Base-by-base conservation (phyloP, 2,888 invertebrate genomes). In the Amphipoea lucens region DNA sequence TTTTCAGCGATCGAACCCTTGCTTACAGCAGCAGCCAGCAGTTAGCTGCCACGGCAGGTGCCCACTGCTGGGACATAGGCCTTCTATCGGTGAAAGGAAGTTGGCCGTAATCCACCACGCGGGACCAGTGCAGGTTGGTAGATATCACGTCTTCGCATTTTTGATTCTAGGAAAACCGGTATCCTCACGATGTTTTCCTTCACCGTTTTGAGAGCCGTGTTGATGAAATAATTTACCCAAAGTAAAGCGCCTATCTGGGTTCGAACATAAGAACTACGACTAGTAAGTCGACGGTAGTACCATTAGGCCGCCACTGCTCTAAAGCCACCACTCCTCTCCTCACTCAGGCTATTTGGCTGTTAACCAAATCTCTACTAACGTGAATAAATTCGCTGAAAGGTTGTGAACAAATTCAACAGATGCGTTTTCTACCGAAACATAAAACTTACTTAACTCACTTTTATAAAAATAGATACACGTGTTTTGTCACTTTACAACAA, bases 401-500 rank as follows among this genome's bases (percentile, higher is more conserved):
- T n/a, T 20, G 3, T 23, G 54, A 57, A 9, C 23, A 23, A 2
- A 57, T 57, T 57, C 9, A 20, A 57, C 54, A 57, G 3, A 20
- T 54, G 54, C 20, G 23, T 57, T 23, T 23, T 20, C 20, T 9
- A 9, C 9, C 23, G 9, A 54, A 54, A 54, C 23, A 9, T 3
- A 20, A 54, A 54, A 7, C 20, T 6, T 54, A 54, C 23, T 3
- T 57, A 57, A 57, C 57, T 23, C 57, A 9, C 9, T 23, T 23
- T 57, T 57, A 57, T 23, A 57, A 36, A 65, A 67, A n/a, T 17
- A 42, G 40, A 48, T 12, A 40, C 36, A 68, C 5, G 40, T 45
- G 45, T 76, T 67, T 36, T 54, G n/a, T 12, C 54, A 62, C 54
- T 63, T 76, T 62, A 42, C 40, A 63, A 74, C 62, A n/a, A 63